These are phyloP conservation scores for Sycobia sp. DNA, from an alignment of 1,140 invertebrate genomes.

Conservation along the genomic window DNA sequence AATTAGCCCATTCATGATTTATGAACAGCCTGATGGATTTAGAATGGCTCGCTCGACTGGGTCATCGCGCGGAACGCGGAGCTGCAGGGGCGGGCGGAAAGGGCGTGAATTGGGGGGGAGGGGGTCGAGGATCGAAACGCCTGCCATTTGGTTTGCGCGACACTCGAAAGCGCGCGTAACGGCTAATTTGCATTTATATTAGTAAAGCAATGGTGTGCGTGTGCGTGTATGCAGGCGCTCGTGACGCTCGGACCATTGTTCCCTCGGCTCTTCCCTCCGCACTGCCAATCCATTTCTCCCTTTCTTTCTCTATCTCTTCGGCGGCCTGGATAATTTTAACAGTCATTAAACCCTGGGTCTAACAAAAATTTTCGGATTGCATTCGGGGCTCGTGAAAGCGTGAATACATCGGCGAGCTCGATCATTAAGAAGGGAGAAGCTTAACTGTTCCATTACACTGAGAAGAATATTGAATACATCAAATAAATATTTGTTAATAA, in stretches of 20 bases:
- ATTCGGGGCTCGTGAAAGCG: too few relatives aligned
- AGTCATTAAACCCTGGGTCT: neutral
- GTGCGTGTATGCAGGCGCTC: slow-evolving; percentile 35
- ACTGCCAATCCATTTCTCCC: neutral
- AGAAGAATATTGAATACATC: too few relatives aligned
- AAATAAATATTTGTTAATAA: too few relatives aligned
- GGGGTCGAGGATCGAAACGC: neutral
- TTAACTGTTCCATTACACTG: too few relatives aligned
- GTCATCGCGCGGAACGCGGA: too few relatives aligned
- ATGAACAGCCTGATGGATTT: slow-evolving; percentile 12
- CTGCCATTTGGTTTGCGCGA: slow-evolving; percentile 24
- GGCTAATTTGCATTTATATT: slow-evolving; percentile 47
- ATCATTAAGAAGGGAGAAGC: neutral
- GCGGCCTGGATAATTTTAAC: too few relatives aligned
- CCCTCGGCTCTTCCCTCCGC: neutral
- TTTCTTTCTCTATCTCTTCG: neutral
- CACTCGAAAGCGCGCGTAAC: slow-evolving; percentile 36
- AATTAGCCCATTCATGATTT: slow-evolving; percentile 20
- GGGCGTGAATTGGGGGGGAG: neutral
- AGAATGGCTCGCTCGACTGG: too few relatives aligned
- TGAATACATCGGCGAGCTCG: too few relatives aligned
- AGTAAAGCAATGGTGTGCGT: too few relatives aligned
- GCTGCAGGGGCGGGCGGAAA: too few relatives aligned
- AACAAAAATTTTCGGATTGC: slow-evolving; percentile 9
- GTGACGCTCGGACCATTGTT: slow-evolving; percentile 35